phyloP scores from a whole-genome alignment of 2,888 invertebrate species.

The Sepiola atlantica region DNA sequence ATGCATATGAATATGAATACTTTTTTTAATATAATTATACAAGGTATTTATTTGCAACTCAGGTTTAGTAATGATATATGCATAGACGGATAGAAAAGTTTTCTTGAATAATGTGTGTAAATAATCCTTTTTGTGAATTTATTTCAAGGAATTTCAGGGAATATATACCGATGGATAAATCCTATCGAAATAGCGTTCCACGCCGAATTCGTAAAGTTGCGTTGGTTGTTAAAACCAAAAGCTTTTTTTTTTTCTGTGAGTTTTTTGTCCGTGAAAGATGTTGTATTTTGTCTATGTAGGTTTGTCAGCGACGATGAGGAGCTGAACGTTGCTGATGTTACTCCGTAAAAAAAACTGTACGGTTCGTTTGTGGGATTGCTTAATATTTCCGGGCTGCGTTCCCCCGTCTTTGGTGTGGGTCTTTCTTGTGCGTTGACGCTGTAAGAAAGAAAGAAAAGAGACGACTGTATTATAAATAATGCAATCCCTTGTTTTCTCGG shows the following conservation, averaged over 20 bases:
- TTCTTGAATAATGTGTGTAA: not conserved
- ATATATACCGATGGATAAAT: not conserved
- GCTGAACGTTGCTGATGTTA: not conserved
- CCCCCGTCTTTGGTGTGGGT: not conserved
- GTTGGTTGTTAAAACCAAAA: too few species aligned
- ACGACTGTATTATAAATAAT: not conserved
- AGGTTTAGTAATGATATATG: not conserved
- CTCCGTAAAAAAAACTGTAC: not conserved
- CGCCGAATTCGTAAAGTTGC: not conserved
- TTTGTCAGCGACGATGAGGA: not conserved
- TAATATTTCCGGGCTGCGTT: too few species aligned
- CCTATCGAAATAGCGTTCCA: not conserved
- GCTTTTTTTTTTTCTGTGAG: too few species aligned
- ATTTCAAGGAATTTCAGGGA: not conserved
- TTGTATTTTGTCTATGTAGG: not conserved
- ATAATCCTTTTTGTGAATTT: not conserved
- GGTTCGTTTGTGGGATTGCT: not conserved
- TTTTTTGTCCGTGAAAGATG: not conserved
- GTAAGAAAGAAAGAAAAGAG: not conserved
- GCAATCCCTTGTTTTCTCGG: not conserved
- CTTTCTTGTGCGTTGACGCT: not conserved
- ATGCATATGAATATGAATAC: not conserved
- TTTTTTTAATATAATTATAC: not conserved
- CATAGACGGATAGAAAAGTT: too few species aligned
- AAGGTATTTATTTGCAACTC: not conserved